Base-by-base conservation (phyloP, 1,140 invertebrate species). In the Drosophila santomea region DNA sequence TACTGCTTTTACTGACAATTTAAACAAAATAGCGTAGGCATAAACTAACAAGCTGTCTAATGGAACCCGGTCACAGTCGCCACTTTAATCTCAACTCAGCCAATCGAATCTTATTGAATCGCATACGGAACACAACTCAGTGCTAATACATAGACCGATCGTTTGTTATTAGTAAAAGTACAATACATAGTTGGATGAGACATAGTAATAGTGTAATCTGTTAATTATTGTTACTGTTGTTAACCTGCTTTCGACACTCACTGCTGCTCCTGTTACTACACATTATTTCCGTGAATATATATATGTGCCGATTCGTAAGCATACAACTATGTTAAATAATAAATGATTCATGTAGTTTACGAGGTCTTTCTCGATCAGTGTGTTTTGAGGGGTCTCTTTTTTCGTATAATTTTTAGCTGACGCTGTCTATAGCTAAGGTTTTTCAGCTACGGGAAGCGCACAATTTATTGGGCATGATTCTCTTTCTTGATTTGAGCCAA, bases 401-500 rank as follows among this genome's bases (percentile, higher is more conserved):
- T 48, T 4, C 38, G 36, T 47, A 28, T 36, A 17, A 51, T 36
- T 17, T 12, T 7, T 36, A 51, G 50, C 50, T 51, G 28, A 15
- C 32, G 50, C 50, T 58, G 14, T 62, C 48, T 64, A 50, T 57
- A 63, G 59, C 52, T 55, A 20, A 47, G 52, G 60, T 51, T 41
- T 57, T 48, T 44, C 32, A 61, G 62, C 52, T 36, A 39, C 50
- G 10, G 39, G 52, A 58, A 55, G 63, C 74, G 67, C 68, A 41
- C 43, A 72, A 54, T 55, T 69, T 74, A 88, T 80, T 89, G 80
- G 72, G 80, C 82, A 52, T 92, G 89, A 59, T 78, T 89, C 50
- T 92, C 86, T 69, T 92, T 90, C 73, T 88, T 92, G 28, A 92
- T 90, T 54, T 91, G 90, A 17, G 91, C 91, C 61, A 92, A 47